A percentile compares a stretch with the other conserved stretches of the same genome.
These are phyloP conservation scores for Lithobates sylvaticus DNA, from an alignment of 2,797 vertebrate species.

Conservation along the genomic window DNA sequence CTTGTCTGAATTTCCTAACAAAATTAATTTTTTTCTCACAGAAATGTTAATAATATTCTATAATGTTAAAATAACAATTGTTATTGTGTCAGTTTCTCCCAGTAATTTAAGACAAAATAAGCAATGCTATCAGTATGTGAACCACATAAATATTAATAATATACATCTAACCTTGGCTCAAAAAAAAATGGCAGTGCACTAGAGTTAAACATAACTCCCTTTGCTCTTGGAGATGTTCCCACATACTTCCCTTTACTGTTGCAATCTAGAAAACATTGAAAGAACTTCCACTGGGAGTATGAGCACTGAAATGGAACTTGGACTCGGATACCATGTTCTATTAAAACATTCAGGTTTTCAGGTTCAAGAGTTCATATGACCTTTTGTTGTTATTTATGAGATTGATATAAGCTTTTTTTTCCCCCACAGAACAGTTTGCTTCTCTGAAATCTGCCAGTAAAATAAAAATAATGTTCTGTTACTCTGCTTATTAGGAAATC, in stretches of 20 bases:
- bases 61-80: conserved; percentile 20
- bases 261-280: conserved; percentile 34
- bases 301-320: conserved; percentile 31
- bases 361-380: conserved; percentile 42
- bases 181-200: conserved; percentile 1
- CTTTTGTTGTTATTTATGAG: conserved; percentile 34
- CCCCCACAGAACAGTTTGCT: background rate
- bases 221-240: conserved; percentile 42
- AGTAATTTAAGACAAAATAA: background rate
- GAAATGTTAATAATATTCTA: conserved; percentile 23
- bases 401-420: background rate
- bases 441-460: background rate
- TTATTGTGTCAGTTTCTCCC: conserved; percentile 19
- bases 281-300: conserved; percentile 31
- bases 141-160: conserved; percentile 10
- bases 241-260: conserved; percentile 38
- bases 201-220: conserved; percentile 26
- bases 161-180: background rate
- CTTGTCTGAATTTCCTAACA: conserved; percentile 4
- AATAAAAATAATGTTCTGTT: conserved; percentile 1
- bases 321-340: conserved; percentile 29
- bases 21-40: background rate
- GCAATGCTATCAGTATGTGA: background rate
- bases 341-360: conserved; percentile 1
- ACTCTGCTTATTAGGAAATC: too few relatives aligned